These are phyloP conservation scores for Brachionus plicatilis DNA, from an alignment of 1,140 invertebrate genomes.

Conservation along the genomic window DNA sequence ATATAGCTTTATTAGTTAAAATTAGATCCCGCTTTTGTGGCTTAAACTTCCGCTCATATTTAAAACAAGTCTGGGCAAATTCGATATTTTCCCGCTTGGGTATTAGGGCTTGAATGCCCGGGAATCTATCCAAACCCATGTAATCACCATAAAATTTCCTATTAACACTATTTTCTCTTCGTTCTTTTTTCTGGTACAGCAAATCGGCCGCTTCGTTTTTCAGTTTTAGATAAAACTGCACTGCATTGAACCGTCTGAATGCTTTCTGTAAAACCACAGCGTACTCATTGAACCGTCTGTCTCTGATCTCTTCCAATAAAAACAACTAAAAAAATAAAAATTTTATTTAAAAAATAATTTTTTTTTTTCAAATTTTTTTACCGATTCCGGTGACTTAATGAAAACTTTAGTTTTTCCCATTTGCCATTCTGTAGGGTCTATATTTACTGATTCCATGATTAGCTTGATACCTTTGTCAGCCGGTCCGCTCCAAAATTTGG, in stretches of 20 bases:
- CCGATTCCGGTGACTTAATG: conserved; percentile 70
- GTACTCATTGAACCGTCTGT: conserved; percentile 67
- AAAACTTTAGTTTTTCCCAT: conserved; percentile 69
- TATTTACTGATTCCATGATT: conserved; percentile 62
- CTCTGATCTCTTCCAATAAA: conserved; percentile 67
- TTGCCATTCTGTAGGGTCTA: conserved; percentile 67
- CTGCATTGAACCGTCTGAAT: conserved; percentile 66
- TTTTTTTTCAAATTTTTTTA: conserved; percentile 49
- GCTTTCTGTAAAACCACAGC: conserved; percentile 69
- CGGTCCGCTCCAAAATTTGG: not conserved
- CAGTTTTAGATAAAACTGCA: conserved; percentile 62
- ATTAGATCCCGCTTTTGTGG: conserved; percentile 44
- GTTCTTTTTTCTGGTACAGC: conserved; percentile 65
- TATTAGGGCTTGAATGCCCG: conserved; percentile 56
- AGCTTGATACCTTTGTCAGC: conserved; percentile 54
- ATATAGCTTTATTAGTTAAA: conserved; percentile 31
- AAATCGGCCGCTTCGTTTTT: conserved; percentile 63
- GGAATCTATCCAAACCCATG: conserved; percentile 58
- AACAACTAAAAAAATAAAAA: conserved; percentile 61
- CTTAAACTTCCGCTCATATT: conserved; percentile 69
- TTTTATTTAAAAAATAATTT: not conserved
- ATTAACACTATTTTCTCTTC: conserved; percentile 64
- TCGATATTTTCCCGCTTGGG: conserved; percentile 66
- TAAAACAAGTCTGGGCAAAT: conserved; percentile 66
- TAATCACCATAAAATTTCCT: conserved; percentile 71